Evolutionary conservation across 2,113 vertebrate species (phyloP), one percentile per base, ranked within the genome.

Genomic region (Perccottus glenii): DNA sequence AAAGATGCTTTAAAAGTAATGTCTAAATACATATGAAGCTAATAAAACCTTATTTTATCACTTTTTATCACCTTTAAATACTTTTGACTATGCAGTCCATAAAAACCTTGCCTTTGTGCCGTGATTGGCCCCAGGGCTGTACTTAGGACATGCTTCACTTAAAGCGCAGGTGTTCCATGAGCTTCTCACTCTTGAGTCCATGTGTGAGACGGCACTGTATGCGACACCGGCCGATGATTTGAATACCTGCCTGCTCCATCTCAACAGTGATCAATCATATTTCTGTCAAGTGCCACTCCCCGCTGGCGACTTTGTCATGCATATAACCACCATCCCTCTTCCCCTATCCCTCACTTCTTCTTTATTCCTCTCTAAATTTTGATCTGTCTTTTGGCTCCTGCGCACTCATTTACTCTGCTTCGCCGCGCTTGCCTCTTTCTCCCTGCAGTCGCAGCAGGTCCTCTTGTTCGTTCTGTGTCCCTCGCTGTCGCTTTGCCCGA

Each of bases 201-300:
- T 42, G 51, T 57, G 62, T 52, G 64, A 62, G 70, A 77, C 70
- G 56, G 75, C 56, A 42, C 63, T 53, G 59, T 62, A 80, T 84
- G 80, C 74, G 82, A 82, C 78, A 70, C 83, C 3, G 10, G 70
- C 53, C 65, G 70, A 63, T 79, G 78, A 90, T 91, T 87, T 90
- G 86, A 91, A 90, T 89, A 85, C 87, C 86, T 84, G 87, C 87
- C 83, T 75, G 70, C 77, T 73, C 69, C n/a, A 64, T 64, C 80
- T 73, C 77, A 77, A 82, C 72, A 45, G 84, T 75, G 83, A 90
- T 92, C 87, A 85, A 85, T 91, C 87, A 89, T 83, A 67, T 73
- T 73, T 70, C 74, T 56, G 81, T 85, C 86, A 85, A 59, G 64
- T 32, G 48, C 70, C 82, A 72, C 79, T 85, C 87, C 85, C 80